Conservation (phyloP, 64 coral and sea anemone species). For the Exaiptasia diaphana region DNA sequence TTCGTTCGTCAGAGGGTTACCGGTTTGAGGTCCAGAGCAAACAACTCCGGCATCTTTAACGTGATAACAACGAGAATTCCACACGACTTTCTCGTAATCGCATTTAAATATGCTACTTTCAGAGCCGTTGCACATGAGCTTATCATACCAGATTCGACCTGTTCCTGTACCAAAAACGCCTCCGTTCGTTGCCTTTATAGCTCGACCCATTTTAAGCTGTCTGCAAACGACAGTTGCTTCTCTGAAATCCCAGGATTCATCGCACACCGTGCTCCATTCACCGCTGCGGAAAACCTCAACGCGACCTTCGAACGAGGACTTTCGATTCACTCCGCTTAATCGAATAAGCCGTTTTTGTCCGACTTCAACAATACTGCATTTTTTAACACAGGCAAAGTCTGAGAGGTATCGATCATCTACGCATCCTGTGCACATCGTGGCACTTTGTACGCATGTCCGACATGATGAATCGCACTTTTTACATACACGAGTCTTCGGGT, state of each 20-base stretch:
- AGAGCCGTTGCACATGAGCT: slow-evolving; percentile 36
- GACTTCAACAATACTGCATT: slow-evolving; percentile 16
- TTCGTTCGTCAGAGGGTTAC: not conserved
- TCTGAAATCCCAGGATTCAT: slow-evolving; percentile 66
- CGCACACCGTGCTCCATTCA: slow-evolving; percentile 66
- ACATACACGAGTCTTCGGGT: slow-evolving; percentile 37
- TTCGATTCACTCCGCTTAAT: slow-evolving; percentile 46
- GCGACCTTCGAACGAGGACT: slow-evolving; percentile 53
- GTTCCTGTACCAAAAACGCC: slow-evolving; percentile 53
- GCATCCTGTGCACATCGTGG: slow-evolving; percentile 59
- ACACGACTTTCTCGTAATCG: not conserved
- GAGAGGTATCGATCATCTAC: slow-evolving; percentile 40
- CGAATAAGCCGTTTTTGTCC: slow-evolving; percentile 37
- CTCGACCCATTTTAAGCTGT: slow-evolving; percentile 60
- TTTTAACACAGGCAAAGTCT: slow-evolving; percentile 12
- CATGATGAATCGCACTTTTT: slow-evolving; percentile 43
- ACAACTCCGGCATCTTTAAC: slow-evolving; percentile 70
- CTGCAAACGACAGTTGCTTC: slow-evolving; percentile 73
- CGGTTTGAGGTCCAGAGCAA: slow-evolving; percentile 54
- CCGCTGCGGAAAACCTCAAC: slow-evolving; percentile 40
- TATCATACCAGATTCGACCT: slow-evolving; percentile 42
- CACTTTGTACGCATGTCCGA: slow-evolving; percentile 57
- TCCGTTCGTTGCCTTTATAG: slow-evolving; percentile 40
- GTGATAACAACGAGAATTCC: slow-evolving; percentile 68
- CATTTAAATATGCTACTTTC: slow-evolving; percentile 63